These are phyloP conservation scores for Atta cephalotes DNA, from an alignment of 1,140 invertebrate species.

Conservation along the genomic window DNA sequence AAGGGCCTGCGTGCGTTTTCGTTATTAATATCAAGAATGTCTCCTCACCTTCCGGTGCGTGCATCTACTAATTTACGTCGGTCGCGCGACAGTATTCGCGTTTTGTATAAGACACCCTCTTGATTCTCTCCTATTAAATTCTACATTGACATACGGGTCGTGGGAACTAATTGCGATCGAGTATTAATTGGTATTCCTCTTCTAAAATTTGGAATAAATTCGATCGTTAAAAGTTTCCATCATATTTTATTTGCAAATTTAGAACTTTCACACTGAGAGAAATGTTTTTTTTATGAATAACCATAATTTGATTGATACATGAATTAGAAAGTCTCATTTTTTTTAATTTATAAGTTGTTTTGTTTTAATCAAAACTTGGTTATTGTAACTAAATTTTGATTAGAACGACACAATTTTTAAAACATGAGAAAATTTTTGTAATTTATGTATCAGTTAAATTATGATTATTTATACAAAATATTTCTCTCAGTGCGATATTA, in stretches of 20 bases:
- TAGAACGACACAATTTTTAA: no score
- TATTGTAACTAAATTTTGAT: no score
- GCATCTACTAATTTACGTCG: constrained; percentile 32
- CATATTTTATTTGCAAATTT: neutral
- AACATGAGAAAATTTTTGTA: no score
- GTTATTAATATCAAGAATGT: constrained; percentile 54
- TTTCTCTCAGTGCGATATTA: neutral
- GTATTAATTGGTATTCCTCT: neutral
- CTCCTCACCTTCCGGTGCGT: constrained; percentile 31
- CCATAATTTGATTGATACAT: no score
- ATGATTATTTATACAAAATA: no score
- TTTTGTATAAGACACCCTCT: neutral
- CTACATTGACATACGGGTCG: neutral
- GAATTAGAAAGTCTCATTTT: no score
- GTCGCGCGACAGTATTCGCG: neutral
- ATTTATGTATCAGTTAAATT: no score
- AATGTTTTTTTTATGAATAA: no score
- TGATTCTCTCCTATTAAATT: constrained; percentile 17
- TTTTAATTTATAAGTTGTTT: no score
- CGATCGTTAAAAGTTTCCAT: neutral
- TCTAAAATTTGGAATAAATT: constrained; percentile 10
- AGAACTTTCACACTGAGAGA: neutral
- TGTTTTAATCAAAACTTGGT: no score
- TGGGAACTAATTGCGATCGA: neutral
- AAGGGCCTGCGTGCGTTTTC: constrained; percentile 39